These are phyloP conservation scores for Peromyscus eremicus DNA, from an alignment of 2,797 vertebrate genomes.

Conservation along the genomic window DNA sequence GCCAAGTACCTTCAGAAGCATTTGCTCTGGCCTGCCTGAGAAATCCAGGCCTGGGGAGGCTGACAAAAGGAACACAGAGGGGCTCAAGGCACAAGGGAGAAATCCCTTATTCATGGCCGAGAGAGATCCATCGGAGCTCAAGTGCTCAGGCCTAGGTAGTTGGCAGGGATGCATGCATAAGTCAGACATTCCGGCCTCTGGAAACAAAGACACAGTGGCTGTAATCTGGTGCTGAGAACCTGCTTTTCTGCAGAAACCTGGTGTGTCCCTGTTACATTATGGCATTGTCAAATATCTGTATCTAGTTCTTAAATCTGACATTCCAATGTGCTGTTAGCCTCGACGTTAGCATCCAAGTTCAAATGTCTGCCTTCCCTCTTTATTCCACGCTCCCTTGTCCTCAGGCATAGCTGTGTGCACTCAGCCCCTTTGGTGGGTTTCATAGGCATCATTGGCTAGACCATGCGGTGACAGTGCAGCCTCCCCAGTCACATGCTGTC, in stretches of 20 bases:
- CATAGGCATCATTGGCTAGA: not conserved
- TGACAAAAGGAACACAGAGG: not conserved
- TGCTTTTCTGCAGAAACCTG: not conserved
- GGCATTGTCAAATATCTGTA: not conserved
- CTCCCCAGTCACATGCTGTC: not conserved
- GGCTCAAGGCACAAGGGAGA: not conserved
- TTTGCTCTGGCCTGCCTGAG: constrained; percentile 1
- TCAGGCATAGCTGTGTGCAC: not conserved
- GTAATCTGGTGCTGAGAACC: not conserved
- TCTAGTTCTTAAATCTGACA: not conserved
- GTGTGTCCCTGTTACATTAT: not conserved
- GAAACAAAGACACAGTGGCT: not conserved
- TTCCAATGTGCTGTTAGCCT: not conserved
- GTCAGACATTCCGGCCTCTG: not conserved
- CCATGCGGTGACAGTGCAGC: not conserved
- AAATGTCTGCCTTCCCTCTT: not conserved
- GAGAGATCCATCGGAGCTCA: not conserved
- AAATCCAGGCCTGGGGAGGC: not conserved
- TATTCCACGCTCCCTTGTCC: not conserved
- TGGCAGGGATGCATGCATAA: not conserved
- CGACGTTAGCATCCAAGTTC: not conserved
- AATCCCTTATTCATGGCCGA: not conserved
- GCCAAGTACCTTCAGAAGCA: constrained; percentile 48
- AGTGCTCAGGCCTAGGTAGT: not conserved
- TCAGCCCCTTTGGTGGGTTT: not conserved